phyloP scores from a whole-genome alignment of 2,113 vertebrate genomes.

The Progne subis region DNA sequence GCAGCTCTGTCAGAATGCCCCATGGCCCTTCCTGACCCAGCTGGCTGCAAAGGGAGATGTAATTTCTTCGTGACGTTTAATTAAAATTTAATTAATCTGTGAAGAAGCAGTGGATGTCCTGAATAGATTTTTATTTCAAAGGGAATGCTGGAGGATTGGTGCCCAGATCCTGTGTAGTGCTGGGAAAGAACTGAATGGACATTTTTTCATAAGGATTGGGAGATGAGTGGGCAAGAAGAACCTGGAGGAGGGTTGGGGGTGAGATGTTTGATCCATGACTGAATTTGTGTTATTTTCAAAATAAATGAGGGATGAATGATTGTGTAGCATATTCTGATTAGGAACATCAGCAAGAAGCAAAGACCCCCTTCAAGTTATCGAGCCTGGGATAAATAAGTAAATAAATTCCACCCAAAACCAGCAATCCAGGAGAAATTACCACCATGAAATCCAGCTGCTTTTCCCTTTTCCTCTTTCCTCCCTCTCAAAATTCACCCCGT shows the following conservation, averaged over 20 bases:
- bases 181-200: not conserved
- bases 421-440: not conserved
- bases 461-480: not conserved
- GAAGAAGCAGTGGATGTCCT: not conserved
- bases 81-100: slow-evolving; percentile 31
- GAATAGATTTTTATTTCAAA: slow-evolving; percentile 22
- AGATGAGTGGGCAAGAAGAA: not conserved
- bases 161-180: not conserved
- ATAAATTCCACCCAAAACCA: not conserved
- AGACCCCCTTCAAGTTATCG: not conserved
- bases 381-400: not conserved
- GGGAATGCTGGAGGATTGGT: not conserved
- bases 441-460: not conserved
- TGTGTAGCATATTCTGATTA: not conserved
- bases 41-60: not conserved
- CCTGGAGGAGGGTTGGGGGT: not conserved
- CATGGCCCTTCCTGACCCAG: not conserved
- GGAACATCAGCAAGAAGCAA: not conserved
- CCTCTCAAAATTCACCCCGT: not conserved
- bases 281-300: not conserved
- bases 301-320: not conserved
- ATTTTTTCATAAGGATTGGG: not conserved
- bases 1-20: not conserved
- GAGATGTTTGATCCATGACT: not conserved
- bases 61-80: slow-evolving; percentile 9